Conservation (phyloP, 2,797 vertebrate species). For the Eidolon dupreanum region DNA sequence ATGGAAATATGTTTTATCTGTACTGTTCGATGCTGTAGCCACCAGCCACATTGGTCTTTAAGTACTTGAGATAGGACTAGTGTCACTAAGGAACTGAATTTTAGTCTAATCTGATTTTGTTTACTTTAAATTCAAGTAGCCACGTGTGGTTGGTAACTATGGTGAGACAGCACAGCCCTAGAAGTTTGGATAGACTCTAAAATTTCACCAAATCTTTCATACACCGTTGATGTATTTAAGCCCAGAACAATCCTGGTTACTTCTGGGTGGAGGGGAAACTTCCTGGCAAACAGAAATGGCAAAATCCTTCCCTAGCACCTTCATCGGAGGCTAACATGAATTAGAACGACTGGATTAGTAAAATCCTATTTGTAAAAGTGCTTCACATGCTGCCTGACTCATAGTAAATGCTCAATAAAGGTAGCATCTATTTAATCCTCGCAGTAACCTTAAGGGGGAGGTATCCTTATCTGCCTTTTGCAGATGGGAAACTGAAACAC, state of each 20-base stretch:
- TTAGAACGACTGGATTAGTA: neutral
- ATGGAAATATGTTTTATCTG: neutral
- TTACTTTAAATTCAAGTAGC: neutral
- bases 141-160: neutral
- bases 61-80: neutral
- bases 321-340: neutral
- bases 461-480: neutral
- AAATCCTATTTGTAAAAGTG: neutral
- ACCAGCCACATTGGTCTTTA: neutral
- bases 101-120: neutral
- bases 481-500: neutral
- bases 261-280: neutral
- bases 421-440: neutral
- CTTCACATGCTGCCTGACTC: neutral
- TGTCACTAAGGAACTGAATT: neutral
- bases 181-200: neutral
- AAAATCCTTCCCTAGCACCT: neutral
- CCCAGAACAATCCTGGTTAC: too few species aligned
- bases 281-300: neutral
- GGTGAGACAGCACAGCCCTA: neutral
- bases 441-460: neutral
- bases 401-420: neutral
- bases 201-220: neutral
- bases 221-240: neutral
- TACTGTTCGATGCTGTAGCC: rapidly evolving